phyloP scores from a whole-genome alignment of 2,113 vertebrate genomes.

The Ceyx margarethae region DNA sequence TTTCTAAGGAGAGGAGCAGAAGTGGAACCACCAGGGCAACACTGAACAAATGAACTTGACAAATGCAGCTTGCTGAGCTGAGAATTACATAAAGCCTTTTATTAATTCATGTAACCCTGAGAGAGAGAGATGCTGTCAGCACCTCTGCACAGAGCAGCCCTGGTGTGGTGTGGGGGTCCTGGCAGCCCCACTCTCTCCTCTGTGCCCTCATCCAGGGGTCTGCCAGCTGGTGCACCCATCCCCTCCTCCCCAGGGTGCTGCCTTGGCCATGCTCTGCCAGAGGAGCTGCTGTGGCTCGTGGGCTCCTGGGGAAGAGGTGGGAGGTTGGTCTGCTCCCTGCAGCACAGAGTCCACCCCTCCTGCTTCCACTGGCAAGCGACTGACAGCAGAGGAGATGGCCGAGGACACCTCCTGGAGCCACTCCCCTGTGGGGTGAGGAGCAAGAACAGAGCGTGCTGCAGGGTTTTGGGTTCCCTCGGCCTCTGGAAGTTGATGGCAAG shows the following conservation, averaged over 20 bases:
- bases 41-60: not conserved
- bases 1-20: not conserved
- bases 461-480: not conserved
- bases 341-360: not conserved
- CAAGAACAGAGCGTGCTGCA: no score
- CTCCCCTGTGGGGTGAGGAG: no score
- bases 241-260: not conserved
- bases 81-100: not conserved
- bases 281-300: not conserved
- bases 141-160: not conserved
- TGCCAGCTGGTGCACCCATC: no score
- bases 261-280: not conserved
- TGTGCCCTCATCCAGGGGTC: fast-evolving
- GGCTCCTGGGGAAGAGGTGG: not conserved
- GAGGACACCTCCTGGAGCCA: not conserved
- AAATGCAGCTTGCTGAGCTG: not conserved
- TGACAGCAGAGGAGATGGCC: not conserved
- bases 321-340: fast-evolving
- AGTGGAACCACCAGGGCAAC: not conserved
- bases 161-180: not conserved
- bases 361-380: not conserved
- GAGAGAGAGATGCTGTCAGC: not conserved
- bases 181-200: fast-evolving
- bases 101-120: constrained; percentile 36
- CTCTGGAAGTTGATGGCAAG: not conserved